Conservation (phyloP, 2,113 vertebrate genomes). For the Alligator mississippiensis region DNA sequence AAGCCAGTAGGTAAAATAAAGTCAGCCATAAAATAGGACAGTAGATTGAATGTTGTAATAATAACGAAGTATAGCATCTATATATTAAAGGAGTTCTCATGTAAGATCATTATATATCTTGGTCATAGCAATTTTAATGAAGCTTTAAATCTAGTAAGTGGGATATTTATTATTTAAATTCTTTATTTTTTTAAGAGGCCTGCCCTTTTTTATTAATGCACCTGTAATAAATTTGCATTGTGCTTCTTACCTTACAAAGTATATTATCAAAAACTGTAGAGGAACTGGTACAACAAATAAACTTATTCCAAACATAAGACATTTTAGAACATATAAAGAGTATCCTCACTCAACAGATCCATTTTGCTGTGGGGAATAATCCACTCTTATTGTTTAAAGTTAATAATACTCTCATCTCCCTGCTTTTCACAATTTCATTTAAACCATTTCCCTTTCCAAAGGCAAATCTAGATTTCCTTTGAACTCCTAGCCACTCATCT, state of each 20-base stretch:
- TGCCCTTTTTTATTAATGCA: background rate
- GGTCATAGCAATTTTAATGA: conserved; percentile 12
- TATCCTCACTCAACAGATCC: background rate
- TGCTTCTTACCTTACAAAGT: background rate
- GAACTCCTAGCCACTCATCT: background rate
- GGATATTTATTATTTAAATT: background rate
- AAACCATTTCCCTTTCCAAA: background rate
- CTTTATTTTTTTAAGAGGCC: background rate
- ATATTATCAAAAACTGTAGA: background rate
- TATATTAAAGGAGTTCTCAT: background rate
- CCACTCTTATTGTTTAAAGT: accelerated
- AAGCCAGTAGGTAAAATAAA: too few relatives aligned
- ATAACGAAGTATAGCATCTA: conserved; percentile 4
- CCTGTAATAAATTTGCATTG: background rate
- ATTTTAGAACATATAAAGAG: background rate
- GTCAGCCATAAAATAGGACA: background rate
- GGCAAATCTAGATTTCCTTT: background rate
- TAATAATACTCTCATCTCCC: background rate
- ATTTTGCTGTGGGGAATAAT: accelerated
- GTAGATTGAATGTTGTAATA: background rate
- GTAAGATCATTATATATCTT: background rate
- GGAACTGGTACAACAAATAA: background rate
- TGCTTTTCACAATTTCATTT: background rate
- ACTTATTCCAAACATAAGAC: background rate
- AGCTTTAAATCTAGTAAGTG: background rate